A percentile compares a stretch with the other conserved stretches of the same genome.
Conservation (phyloP, 2,888 invertebrate genomes). For the Drosophila fulvimacula region DNA sequence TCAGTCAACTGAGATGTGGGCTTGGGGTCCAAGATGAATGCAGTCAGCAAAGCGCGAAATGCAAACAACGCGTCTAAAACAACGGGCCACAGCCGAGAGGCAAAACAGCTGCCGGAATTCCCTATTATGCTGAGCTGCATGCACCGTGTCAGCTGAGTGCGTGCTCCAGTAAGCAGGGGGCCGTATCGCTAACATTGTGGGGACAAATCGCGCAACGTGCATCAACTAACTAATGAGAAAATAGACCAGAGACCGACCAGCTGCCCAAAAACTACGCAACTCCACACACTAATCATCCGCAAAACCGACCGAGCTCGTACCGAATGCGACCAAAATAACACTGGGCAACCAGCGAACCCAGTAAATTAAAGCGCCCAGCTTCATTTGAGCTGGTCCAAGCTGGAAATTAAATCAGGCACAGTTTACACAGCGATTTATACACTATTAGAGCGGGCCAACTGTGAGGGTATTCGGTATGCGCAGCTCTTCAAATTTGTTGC, state of each 20-base stretch:
- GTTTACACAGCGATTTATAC: background rate
- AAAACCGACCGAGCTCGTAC: constrained; percentile 42
- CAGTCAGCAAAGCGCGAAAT: constrained; percentile 52
- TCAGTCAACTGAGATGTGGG: constrained; percentile 8
- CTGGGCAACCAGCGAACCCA: constrained; percentile 8
- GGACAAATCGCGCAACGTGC: constrained; percentile 72
- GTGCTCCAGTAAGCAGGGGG: constrained; percentile 36
- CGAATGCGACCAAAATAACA: constrained; percentile 24
- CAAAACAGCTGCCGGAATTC: constrained; percentile 19
- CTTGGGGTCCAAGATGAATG: constrained; percentile 30
- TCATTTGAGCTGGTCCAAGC: background rate
- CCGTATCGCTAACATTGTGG: constrained; percentile 62
- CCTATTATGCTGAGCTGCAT: constrained; percentile 24
- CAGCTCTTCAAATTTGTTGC: constrained; percentile 15
- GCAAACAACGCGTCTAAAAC: constrained; percentile 54
- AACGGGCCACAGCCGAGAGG: constrained; percentile 27
- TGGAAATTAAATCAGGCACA: background rate
- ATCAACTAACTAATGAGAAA: constrained; percentile 75
- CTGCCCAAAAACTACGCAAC: constrained; percentile 45
- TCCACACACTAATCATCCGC: constrained; percentile 68
- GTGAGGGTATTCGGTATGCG: background rate
- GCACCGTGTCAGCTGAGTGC: constrained; percentile 48
- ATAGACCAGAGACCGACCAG: constrained; percentile 51
- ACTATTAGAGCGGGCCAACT: too few species aligned
- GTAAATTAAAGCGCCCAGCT: background rate